These are phyloP conservation scores for Cydia fagiglandana DNA, from an alignment of 1,140 invertebrate species.

Conservation along the genomic window DNA sequence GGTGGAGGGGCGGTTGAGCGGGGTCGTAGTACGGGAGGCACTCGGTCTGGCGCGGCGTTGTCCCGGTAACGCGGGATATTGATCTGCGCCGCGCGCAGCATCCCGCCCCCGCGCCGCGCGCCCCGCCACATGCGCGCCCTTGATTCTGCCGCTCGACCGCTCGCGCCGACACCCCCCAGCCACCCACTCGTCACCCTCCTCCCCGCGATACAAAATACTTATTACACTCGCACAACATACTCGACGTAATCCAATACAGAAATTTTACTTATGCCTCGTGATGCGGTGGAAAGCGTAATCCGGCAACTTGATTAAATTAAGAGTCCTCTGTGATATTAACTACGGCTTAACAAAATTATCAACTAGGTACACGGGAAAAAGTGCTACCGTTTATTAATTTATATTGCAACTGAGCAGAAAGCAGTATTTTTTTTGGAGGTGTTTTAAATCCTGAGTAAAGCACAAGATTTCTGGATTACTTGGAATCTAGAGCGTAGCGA, in stretches of 20 bases:
- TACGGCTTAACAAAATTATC: neutral
- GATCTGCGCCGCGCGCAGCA: slow-evolving; percentile 65
- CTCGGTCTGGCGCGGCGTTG: slow-evolving; percentile 76
- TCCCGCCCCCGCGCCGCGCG: slow-evolving; percentile 41
- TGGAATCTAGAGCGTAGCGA: neutral
- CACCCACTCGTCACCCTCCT: slow-evolving; percentile 51
- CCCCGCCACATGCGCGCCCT: slow-evolving; percentile 56
- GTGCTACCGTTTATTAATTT: neutral
- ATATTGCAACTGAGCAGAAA: neutral
- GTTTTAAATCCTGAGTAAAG: neutral
- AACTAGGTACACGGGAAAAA: neutral
- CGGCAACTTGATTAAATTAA: slow-evolving; percentile 29
- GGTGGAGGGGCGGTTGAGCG: slow-evolving; percentile 39
- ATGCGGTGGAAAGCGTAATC: slow-evolving; percentile 31
- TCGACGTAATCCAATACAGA: slow-evolving; percentile 73
- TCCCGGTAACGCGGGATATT: slow-evolving; percentile 76
- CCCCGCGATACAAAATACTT: slow-evolving; percentile 59
- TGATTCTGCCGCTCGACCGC: slow-evolving; percentile 66
- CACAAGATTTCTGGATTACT: neutral
- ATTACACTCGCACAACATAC: slow-evolving; percentile 76
- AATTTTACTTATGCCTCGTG: slow-evolving; percentile 63
- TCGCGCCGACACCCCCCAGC: slow-evolving; percentile 44
- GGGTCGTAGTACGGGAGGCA: slow-evolving; percentile 71
- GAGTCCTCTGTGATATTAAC: slow-evolving; percentile 27
- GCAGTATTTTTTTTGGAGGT: neutral